Conservation (phyloP, 2,113 vertebrate genomes). For the Sceloporus undulatus region DNA sequence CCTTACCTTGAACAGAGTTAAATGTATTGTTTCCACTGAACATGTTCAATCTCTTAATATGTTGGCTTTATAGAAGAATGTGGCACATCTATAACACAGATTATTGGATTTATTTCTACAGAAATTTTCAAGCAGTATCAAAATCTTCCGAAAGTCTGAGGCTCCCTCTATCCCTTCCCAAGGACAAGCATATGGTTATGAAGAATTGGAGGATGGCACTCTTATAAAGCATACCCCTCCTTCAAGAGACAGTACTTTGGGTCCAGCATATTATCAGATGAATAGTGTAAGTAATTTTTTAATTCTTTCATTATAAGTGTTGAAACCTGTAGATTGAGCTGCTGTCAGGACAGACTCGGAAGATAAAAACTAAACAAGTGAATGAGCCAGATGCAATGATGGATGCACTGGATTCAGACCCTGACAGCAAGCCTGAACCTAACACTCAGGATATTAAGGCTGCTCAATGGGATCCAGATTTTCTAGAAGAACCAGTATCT, state of each 20-base stretch:
- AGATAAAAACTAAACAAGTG: not conserved
- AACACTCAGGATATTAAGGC: not conserved
- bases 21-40: not conserved
- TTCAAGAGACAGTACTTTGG: conserved; percentile 75
- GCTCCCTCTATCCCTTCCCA: conserved; percentile 83
- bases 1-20: not conserved
- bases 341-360: not conserved
- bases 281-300: conserved; percentile 72
- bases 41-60: conserved; percentile 21
- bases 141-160: conserved; percentile 60
- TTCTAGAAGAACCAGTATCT: not conserved
- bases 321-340: not conserved
- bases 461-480: not conserved
- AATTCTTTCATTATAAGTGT: not conserved
- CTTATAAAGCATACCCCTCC: conserved; percentile 75
- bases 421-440: not conserved
- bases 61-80: not conserved
- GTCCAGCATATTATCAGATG: conserved; percentile 81
- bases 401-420: not conserved
- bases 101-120: conserved; percentile 42
- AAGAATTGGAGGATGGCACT: conserved; percentile 74
- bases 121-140: conserved; percentile 63
- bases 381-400: not conserved
- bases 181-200: conserved; percentile 80
- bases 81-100: not conserved